phyloP scores from a whole-genome alignment of 92 coral and sea anemone species.

The Siderastrea radians region DNA sequence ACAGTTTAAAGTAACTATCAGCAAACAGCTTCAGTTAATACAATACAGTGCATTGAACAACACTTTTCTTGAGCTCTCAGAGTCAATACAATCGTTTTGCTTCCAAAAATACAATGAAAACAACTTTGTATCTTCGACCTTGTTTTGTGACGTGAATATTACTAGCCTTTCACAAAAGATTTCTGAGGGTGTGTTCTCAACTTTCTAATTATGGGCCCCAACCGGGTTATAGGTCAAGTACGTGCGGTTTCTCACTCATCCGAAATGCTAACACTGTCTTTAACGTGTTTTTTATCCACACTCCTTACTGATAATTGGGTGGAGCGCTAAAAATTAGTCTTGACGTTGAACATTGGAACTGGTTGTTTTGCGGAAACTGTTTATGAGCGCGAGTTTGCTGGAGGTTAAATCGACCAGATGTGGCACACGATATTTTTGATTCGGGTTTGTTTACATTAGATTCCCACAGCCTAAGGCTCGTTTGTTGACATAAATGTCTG shows the following conservation, averaged over 20 bases:
- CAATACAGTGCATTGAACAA: too few relatives aligned
- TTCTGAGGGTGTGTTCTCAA: not conserved
- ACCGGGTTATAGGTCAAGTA: not conserved
- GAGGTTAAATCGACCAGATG: constrained; percentile 7
- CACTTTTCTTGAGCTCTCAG: not conserved
- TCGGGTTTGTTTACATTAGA: constrained; percentile 16
- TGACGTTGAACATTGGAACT: not conserved
- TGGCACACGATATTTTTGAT: not conserved
- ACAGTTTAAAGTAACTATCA: not conserved
- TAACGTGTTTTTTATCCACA: not conserved
- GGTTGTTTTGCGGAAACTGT: not conserved
- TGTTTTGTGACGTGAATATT: not conserved
- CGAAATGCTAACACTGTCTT: not conserved
- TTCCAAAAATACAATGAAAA: not conserved
- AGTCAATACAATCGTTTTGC: not conserved
- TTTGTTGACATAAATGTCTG: not conserved
- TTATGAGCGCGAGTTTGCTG: not conserved
- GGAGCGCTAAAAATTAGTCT: not conserved
- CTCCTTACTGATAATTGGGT: not conserved
- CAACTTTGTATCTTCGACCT: not conserved
- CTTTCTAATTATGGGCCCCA: not conserved
- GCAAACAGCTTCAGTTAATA: not conserved
- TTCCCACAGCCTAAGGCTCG: not conserved
- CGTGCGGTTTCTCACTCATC: not conserved
- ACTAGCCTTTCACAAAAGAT: not conserved